Evolutionary conservation across 2,113 vertebrate species (phyloP), one percentile per base, ranked within the genome.

Genomic region (Caranx melampygus): DNA sequence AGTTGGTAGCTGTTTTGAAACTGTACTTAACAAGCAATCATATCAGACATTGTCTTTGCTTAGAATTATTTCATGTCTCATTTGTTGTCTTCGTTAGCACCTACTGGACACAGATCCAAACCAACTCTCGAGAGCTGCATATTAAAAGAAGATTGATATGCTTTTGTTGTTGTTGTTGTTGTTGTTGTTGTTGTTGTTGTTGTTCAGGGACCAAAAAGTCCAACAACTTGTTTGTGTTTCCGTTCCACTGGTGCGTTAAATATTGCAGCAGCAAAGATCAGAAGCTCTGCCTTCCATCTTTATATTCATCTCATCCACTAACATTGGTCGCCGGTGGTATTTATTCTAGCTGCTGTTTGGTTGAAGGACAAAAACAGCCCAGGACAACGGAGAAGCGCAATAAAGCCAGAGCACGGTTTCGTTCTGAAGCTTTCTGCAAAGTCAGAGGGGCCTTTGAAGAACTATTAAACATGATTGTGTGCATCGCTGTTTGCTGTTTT

Each of bases 301-400:
- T 65, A 54, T 84, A 72, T 78, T 65, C 72, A 72, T 85, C 61
- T 84, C 15, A 73, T 75, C 34, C 34, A 51, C 62, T 44, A 80
- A 47, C 76, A 51, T 0, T 59, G 61, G 55, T 68, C 57, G 63
- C 33, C 44, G 42, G 34, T n/a, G 65, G 12, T 75, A 15, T 79
- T 77, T 67, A 57, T 51, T 79, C 33, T 18, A 45, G 34, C 59
- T 45, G 60, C 16, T 71, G 54, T 21, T 47, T 66, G n/a, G 49
- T n/a, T 11, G 12, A 57, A 60, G 18, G 11, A 5, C 42, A n/a
- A 21, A 44, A 20, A 35, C 52, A 57, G 1, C 18, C 7, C n/a
- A 66, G 51, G 35, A 72, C 20, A 63, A 12, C 3, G 2, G 18
- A 44, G 33, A 13, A 75, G 26, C 47, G 47, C 42, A 58, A 45